Base-by-base conservation (phyloP, 2,113 vertebrate genomes). In the Albula glossodonta region DNA sequence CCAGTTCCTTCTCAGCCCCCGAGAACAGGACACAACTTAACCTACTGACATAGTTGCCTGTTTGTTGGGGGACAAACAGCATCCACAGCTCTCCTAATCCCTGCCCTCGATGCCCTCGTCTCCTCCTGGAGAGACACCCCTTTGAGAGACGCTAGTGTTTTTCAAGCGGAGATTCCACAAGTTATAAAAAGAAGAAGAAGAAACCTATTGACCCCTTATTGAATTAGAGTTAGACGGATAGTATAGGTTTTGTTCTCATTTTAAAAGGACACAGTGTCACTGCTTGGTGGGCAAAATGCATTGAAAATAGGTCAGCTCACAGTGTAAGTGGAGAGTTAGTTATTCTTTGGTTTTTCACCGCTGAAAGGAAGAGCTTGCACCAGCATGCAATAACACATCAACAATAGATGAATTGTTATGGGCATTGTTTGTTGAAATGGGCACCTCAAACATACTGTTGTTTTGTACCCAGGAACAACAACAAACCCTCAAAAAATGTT, bases 11-110 rank as follows among this genome's bases (percentile, higher is more conserved):
- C 56, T 17, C 22, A 66, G 79, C 86, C 87, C 63, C 74, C 89
- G 78, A 19, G 83, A 51, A 60, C 79, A 74, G 82, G 87, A 84
- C 80, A 82, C 90, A 91, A 88, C 85, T 94, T 94, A 94, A 91
- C 90, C 93, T 88, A 93, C 87, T 95, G 88, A 92, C 93, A 92
- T 90, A 94, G 91, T 93, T 92, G 82, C 88, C 70, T 89, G 74
- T 41, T 79, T 86, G 25, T 83, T 7, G 87, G 78, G 80, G 77
- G 70, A 51, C 25, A 57, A 57, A 85, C 22, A n/a, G 17, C 41
- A 17, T 50, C 31, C 12, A 4, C 63, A 5, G 17, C n/a, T 51
- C 66, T 31, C 87, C 80, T 83, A 41, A 80, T 60, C 52, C 70
- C 52, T 83, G 81, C 57, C 83, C 83, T 85, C 19, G 80, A 41